Evolutionary conservation across 2,113 vertebrate species (phyloP).

Genomic region (Gymnorhina tibicen): DNA sequence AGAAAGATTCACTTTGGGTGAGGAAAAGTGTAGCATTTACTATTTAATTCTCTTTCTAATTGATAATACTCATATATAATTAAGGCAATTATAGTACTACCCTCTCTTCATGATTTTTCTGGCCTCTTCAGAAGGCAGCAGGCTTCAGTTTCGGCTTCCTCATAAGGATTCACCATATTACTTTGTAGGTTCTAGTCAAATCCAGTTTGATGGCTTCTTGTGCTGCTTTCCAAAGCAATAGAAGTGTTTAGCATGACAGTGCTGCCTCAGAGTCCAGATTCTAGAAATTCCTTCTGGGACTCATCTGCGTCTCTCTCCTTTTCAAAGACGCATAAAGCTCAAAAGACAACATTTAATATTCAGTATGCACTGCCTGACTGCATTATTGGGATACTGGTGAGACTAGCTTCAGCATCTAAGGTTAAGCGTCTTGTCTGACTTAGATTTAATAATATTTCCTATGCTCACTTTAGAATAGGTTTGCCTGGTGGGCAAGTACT

Average conservation of each 20-base stretch:
- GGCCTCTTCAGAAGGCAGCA: not conserved
- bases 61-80: not conserved
- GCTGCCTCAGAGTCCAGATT: not conserved
- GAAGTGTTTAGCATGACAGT: not conserved
- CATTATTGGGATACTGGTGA: not conserved
- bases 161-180: not conserved
- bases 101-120: not conserved
- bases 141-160: not conserved
- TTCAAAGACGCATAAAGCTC: not conserved
- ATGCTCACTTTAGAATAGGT: not conserved
- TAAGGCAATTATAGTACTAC: not conserved
- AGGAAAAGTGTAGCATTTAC: not conserved
- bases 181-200: not conserved
- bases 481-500: not conserved
- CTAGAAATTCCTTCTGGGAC: not conserved
- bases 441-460: not conserved
- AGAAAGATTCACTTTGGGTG: not conserved
- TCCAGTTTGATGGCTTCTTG: not conserved
- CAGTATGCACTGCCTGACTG: not conserved
- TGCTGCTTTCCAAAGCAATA: not conserved
- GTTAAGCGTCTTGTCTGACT: not conserved
- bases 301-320: not conserved
- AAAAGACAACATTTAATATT: not conserved
- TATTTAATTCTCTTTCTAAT: not conserved
- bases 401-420: not conserved